Evolutionary conservation across 2,113 vertebrate genomes (phyloP), one percentile per base, ranked within the genome.

Genomic region (Thunnus maccoyii): DNA sequence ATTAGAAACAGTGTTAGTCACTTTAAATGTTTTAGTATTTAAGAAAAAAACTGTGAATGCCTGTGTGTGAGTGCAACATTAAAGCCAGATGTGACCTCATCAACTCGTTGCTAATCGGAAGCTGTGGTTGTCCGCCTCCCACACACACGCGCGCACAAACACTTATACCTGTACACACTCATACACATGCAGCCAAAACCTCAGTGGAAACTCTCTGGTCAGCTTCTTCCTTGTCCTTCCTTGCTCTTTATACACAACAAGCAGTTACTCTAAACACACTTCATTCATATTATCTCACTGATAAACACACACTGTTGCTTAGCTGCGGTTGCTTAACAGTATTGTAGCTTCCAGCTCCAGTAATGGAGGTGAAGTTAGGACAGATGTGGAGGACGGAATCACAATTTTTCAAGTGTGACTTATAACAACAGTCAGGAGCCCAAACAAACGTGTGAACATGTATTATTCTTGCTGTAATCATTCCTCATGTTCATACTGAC

Each of bases 121-220:
- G 68, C 12, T 69, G 69, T 27, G 75, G 58, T 66, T 32, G 7
- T 20, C 41, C 2, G 0, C 47, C 10, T 0, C 55, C 36, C 27
- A 14, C 82, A 57, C 47, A 15, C 55, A 41, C 56, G 65, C 54
- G 25, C 57, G 11, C 47, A 0, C 54, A 30, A 32, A 36, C 64
- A 72, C 76, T 70, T 48, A 54, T 56, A 55, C 67, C 44, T n/a
- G 27, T 32, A 30, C 36, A 48, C 41, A 9, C 32, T 32, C 36
- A 27, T 18, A 48, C 18, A 51, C 41, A 10, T 12, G 36, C 36
- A 18, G 27, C 2, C 16, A 9, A 62, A 56, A 44, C 22, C 14
- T 30, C 25, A 56, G 25, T 65, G 83, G 81, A 91, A 85, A 81
- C 62, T 82, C 74, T 76, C 16, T 0, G 1, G 22, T 65, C 75